Conservation (phyloP, 2,888 invertebrate genomes). For the Chrysolina haemoptera region DNA sequence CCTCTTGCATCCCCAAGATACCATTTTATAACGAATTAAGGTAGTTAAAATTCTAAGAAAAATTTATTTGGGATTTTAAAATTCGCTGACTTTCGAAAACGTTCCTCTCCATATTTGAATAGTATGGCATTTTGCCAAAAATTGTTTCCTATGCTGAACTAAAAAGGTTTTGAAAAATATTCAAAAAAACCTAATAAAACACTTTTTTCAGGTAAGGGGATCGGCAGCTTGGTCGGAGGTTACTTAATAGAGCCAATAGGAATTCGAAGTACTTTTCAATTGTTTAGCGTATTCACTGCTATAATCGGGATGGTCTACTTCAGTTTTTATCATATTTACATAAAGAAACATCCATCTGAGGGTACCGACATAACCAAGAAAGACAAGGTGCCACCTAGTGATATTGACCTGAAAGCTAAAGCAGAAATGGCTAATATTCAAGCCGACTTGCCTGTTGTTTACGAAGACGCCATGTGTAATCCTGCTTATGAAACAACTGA, state of each 20-base stretch:
- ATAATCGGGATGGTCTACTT: conserved; percentile 80
- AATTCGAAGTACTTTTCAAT: conserved; percentile 80
- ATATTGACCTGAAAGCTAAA: conserved; percentile 56
- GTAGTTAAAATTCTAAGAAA: too few species aligned
- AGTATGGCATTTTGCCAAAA: too few species aligned
- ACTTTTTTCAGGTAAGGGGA: conserved; percentile 77
- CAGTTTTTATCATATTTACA: conserved; percentile 78
- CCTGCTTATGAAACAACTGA: conserved; percentile 64
- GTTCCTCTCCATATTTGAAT: too few species aligned
- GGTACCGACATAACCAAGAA: conserved; percentile 76
- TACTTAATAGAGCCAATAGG: conserved; percentile 82
- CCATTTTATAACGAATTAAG: too few species aligned
- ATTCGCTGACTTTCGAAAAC: too few species aligned
- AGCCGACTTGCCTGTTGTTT: conserved; percentile 57
- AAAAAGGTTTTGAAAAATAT: too few species aligned
- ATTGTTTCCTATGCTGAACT: too few species aligned
- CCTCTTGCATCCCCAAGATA: too few species aligned
- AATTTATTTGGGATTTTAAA: too few species aligned
- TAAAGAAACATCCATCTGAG: conserved; percentile 73
- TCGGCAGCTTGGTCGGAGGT: conserved; percentile 83
- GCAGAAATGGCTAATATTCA: conserved; percentile 47
- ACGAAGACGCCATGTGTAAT: conserved; percentile 64
- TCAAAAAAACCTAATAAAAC: too few species aligned
- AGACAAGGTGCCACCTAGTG: conserved; percentile 64
- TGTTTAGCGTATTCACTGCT: conserved; percentile 77